Evolutionary conservation across 2,797 vertebrate species (phyloP), one percentile per base, ranked within the genome.

Genomic region (Acrossocheilus wenchowensis): DNA sequence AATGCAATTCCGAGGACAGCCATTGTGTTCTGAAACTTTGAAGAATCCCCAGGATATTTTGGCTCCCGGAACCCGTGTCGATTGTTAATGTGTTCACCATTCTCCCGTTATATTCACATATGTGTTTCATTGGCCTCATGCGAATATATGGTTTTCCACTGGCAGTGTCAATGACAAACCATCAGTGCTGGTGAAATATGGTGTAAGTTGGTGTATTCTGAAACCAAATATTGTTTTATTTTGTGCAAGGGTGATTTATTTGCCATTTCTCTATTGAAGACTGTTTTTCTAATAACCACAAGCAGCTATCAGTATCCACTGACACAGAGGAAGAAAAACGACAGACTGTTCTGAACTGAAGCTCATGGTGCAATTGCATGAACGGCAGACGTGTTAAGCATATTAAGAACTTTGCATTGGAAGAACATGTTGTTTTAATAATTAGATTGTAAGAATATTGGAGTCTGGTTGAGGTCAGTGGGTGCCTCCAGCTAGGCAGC

Each of bases 51-150:
- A 9, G 66, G 71, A 82, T 81, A 62, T 88, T 62, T 77, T 57
- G 80, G 78, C 87, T 91, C 52, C 75, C 26, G 73, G 78, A 84
- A 81, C 60, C 90, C 69, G 87, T 89, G 85, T 73, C 81, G 68
- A 54, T 78, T 88, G 86, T 89, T 93, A 92, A 94, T 93, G 91
- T 84, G 66, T 92, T 93, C 88, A 92, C 89, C 93, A 92, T 88
- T 78, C 79, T 71, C 39, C 52, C 57, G 39, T 85, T 69, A 78
- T 66, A 71, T 74, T 74, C 73, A 88, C 85, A 89, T 88, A 85
- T 85, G 80, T 75, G 36, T 89, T 88, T 86, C 54, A 90, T 74
- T 74, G 69, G 71, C 57, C 87, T 81, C 50, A 68, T 81, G 79
- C 23, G 85, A 81, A 85, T 82, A 52, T 83, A 78, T 83, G 66